phyloP scores from a whole-genome alignment of 2,797 vertebrate genomes.

The Myotis findleyi region DNA sequence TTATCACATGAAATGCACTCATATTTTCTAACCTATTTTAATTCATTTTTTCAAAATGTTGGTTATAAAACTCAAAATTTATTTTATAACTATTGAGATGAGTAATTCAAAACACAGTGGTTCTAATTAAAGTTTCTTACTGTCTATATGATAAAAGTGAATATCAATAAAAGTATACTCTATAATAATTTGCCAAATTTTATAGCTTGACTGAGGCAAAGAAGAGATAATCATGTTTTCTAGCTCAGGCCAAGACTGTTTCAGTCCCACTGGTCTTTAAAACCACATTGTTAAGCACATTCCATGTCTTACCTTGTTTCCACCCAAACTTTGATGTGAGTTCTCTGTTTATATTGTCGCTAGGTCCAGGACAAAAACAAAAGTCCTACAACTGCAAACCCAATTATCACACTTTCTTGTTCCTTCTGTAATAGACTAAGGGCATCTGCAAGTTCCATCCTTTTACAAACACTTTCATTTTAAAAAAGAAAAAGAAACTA shows the following conservation, averaged over 20 bases:
- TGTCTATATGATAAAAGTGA: not conserved
- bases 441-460: not conserved
- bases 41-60: not conserved
- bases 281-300: not conserved
- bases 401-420: not conserved
- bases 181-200: not conserved
- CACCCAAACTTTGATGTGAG: not conserved
- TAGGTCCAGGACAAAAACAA: not conserved
- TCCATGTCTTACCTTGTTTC: not conserved
- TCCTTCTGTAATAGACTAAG: not conserved
- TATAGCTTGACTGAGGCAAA: not conserved
- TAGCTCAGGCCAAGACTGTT: not conserved
- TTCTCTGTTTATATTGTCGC: not conserved
- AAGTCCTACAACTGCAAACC: not conserved
- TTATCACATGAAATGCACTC: not conserved
- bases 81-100: not conserved
- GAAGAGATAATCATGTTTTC: not conserved
- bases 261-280: not conserved
- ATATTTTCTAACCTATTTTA: not conserved
- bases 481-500: not conserved
- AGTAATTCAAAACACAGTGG: not conserved
- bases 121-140: not conserved
- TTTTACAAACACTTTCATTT: conserved; percentile 34
- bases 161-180: not conserved
- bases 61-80: not conserved